These are phyloP conservation scores for Brachionus paranguensis DNA, from an alignment of 1,140 invertebrate species.

Conservation along the genomic window DNA sequence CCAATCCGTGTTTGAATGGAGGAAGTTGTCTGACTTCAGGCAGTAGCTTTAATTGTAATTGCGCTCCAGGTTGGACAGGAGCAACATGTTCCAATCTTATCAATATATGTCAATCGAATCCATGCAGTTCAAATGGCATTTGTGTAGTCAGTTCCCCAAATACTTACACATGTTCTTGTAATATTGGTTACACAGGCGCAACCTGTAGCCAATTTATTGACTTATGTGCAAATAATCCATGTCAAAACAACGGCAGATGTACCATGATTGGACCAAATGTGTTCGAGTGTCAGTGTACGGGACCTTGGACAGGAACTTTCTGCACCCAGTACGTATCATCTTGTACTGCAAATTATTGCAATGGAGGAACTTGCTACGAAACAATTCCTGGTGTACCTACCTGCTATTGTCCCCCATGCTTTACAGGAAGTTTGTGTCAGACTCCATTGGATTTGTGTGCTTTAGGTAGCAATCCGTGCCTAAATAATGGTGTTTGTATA, in stretches of 20 bases:
- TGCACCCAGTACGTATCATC: constrained; percentile 23
- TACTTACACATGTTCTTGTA: constrained; percentile 73
- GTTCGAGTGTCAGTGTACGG: not conserved
- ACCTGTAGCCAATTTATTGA: constrained; percentile 82
- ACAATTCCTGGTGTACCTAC: not conserved
- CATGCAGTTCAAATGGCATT: constrained; percentile 36
- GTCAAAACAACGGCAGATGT: constrained; percentile 37
- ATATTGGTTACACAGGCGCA: constrained; percentile 81
- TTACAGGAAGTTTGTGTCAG: constrained; percentile 9
- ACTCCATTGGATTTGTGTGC: not conserved
- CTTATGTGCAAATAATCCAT: constrained; percentile 42
- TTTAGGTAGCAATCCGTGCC: constrained; percentile 11
- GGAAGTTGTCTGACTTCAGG: not conserved
- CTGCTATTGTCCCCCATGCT: constrained; percentile 27
- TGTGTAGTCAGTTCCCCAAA: not conserved
- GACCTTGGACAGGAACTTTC: not conserved
- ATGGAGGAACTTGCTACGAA: constrained; percentile 40
- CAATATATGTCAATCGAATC: constrained; percentile 42
- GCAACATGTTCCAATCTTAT: constrained; percentile 66
- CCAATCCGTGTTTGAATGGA: constrained; percentile 34
- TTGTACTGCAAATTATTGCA: constrained; percentile 38
- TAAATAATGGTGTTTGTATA: constrained; percentile 36
- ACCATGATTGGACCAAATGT: constrained; percentile 2
- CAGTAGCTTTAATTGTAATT: constrained; percentile 32
- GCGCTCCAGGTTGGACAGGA: constrained; percentile 43